Conservation (phyloP, 2,797 vertebrate genomes). For the Etheostoma nigrum region DNA sequence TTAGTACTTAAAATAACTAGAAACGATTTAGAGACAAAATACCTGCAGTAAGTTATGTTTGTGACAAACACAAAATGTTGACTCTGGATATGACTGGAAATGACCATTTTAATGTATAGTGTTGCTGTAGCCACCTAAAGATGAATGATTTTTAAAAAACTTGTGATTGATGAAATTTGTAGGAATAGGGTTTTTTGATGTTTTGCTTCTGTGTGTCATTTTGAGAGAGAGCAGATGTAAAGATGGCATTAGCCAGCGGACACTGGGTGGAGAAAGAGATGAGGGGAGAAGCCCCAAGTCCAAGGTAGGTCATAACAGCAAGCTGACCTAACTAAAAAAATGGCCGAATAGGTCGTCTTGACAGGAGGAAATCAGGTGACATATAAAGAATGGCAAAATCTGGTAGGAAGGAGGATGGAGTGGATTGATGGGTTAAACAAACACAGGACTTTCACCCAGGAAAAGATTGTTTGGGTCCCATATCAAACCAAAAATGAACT, state of each 20-base stretch:
- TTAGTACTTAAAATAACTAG: not conserved
- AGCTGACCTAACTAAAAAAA: too few relatives aligned
- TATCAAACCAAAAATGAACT: too few relatives aligned
- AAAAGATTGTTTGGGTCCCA: too few relatives aligned
- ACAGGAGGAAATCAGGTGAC: too few relatives aligned
- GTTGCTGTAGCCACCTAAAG: conserved; percentile 14
- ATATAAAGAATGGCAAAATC: too few relatives aligned
- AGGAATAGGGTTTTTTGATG: not conserved
- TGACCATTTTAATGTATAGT: not conserved
- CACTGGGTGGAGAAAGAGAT: conserved; percentile 81
- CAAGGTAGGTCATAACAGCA: conserved; percentile 58
- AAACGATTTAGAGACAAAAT: not conserved
- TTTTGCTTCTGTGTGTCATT: conserved; percentile 5
- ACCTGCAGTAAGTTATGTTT: not conserved
- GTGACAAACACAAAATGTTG: not conserved
- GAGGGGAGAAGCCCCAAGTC: conserved; percentile 76
- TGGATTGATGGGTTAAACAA: too few relatives aligned
- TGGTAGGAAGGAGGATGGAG: too few relatives aligned
- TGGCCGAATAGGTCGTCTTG: too few relatives aligned
- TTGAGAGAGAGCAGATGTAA: conserved; percentile 18
- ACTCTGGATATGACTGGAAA: too few relatives aligned
- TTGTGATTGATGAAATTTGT: too few relatives aligned
- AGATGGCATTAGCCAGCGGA: conserved; percentile 83
- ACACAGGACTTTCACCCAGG: too few relatives aligned
- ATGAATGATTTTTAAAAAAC: not conserved